Base-by-base conservation (phyloP, 2,797 vertebrate genomes). In the Graptemys geographica region DNA sequence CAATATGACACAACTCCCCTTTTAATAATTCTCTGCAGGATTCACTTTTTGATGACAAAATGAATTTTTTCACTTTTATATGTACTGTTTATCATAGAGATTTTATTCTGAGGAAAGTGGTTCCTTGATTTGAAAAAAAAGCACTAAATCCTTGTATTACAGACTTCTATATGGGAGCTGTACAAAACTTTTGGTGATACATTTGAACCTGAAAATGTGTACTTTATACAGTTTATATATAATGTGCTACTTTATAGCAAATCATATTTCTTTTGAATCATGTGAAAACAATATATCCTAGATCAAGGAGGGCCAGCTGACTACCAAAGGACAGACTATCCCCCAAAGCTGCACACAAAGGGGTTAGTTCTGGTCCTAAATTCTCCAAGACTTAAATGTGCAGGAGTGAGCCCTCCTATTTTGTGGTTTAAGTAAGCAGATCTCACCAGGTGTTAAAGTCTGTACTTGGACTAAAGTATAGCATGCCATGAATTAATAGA, bases 1-100 rank as follows among this genome's bases (percentile, higher is more conserved):
- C 95, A 90, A 96, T 97, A 94, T 95, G 10, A 87, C 94, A 65
- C 94, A 91, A 83, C 25, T 95, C 44, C 2, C 57, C 69, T 93
- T 93, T 96, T 89, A 92, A 87, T 95, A 96, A 97, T 92, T 84
- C 93, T 98, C 94, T 89, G 55, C 85, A 94, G 95, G 79, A 90
- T 93, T 65, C 79, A 81, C 3, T 21, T 97, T 95, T 93, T 86
- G 12, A 7, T 84, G 88, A 80, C 15, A 95, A 92, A 95, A 78
- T 7, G 23, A 93, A 11, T 49, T 87, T 94, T 94, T 93, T 94
- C 44, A 76, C 92, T 94, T 95, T 90, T 86, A 21, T 94, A 8
- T 83, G 56, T 95, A 47, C 41, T 89, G 49, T 81, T 78, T 84
- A 81, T 52, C 56, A 21, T 21, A n/a, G 2, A 25, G 11, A 74